Evolutionary conservation across 2,797 vertebrate species (phyloP).

Genomic region (Lophius americanus): DNA sequence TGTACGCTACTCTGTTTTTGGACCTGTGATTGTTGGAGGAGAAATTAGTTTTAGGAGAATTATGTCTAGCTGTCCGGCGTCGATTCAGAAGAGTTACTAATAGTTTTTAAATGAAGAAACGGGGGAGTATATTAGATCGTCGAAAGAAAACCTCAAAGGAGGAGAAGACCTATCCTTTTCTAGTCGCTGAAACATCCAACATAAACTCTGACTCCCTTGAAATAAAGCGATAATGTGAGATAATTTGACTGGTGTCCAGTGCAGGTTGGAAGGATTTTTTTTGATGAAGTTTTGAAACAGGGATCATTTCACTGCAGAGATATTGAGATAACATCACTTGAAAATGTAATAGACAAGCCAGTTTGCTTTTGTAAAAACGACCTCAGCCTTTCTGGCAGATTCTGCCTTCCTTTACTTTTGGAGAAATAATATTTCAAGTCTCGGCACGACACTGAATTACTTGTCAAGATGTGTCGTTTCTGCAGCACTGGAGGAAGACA

Average conservation of each 20-base stretch:
- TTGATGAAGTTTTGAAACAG: conserved; percentile 31
- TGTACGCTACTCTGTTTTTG: conserved; percentile 18
- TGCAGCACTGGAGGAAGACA: conserved; percentile 44
- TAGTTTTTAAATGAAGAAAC: conserved; percentile 60
- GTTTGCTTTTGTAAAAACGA: conserved; percentile 25
- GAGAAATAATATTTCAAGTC: conserved; percentile 35
- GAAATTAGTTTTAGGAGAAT: conserved; percentile 35
- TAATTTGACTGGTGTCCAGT: conserved; percentile 7
- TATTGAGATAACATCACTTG: conserved; percentile 28
- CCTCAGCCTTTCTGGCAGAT: conserved; percentile 17
- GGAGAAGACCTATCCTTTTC: conserved; percentile 29
- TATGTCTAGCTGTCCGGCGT: conserved; percentile 48
- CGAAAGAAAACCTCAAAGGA: conserved; percentile 49
- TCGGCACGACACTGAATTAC: conserved; percentile 33
- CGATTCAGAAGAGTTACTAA: conserved; percentile 62
- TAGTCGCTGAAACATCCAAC: conserved; percentile 14
- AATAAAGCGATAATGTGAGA: conserved; percentile 29
- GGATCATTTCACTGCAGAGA: conserved; percentile 6
- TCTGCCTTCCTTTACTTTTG: conserved; percentile 23
- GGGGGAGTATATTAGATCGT: conserved; percentile 55
- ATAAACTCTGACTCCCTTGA: conserved; percentile 13
- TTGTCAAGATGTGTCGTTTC: conserved; percentile 47
- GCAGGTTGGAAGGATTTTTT: neutral
- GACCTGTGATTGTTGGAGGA: conserved; percentile 48
- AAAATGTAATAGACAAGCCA: conserved; percentile 48